Percentiles rank a stretch among this genome's conserved stretches.
Conservation (phyloP, 2,113 vertebrate genomes). For the Nothocercus nigrocapillus region DNA sequence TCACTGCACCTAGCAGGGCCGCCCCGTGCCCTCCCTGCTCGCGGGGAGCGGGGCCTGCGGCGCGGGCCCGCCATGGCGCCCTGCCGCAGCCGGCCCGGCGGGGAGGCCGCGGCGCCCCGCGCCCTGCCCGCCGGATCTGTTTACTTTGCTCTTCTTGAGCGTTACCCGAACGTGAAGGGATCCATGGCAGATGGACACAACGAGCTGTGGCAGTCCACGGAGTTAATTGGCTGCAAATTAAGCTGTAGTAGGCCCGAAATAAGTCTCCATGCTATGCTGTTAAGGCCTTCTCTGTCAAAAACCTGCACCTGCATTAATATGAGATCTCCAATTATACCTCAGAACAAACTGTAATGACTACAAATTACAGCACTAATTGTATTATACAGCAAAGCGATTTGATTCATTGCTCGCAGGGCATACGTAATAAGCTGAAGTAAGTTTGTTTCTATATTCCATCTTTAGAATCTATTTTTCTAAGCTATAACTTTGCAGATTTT, state of each 20-base stretch:
- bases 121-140: neutral
- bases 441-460: slow-evolving; percentile 16
- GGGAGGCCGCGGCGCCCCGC: too few species aligned
- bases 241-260: neutral
- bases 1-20: too few species aligned
- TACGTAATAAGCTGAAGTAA: slow-evolving; percentile 61
- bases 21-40: neutral
- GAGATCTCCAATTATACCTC: slow-evolving; percentile 57
- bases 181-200: neutral
- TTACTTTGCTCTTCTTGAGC: too few species aligned
- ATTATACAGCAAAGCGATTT: slow-evolving; percentile 57
- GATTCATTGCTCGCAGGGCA: slow-evolving; percentile 63
- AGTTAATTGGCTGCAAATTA: slow-evolving; percentile 38
- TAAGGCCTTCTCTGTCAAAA: slow-evolving; percentile 59
- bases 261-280: neutral
- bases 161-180: neutral
- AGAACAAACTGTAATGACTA: slow-evolving; percentile 60
- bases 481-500: neutral
- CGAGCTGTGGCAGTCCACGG: neutral
- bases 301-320: slow-evolving; percentile 32
- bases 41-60: neutral
- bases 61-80: too few species aligned
- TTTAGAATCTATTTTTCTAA: slow-evolving; percentile 12
- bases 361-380: slow-evolving; percentile 70
- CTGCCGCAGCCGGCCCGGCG: too few species aligned